phyloP scores from a whole-genome alignment of 1,140 invertebrate genomes.

The Matsumurasca onukii region DNA sequence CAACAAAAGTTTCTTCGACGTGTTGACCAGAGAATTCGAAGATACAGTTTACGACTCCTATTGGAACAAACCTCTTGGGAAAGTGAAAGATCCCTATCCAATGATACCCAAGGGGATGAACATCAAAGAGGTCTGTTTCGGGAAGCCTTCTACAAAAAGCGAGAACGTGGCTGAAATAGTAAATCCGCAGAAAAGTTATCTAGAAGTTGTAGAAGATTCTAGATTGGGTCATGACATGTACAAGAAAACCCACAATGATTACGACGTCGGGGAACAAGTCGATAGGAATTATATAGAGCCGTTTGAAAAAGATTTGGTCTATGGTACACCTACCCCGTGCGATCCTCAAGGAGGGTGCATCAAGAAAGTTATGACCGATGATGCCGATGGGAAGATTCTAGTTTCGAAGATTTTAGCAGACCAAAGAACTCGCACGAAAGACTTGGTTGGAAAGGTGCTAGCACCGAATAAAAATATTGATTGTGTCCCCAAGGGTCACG shows the following conservation, averaged over 20 bases:
- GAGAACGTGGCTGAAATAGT: background rate
- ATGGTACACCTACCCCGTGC: background rate
- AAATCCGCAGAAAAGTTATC: background rate
- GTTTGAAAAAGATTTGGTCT: background rate
- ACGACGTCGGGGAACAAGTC: conserved; percentile 1
- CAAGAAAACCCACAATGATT: conserved; percentile 8
- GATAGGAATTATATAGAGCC: conserved; percentile 1
- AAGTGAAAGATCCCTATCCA: background rate
- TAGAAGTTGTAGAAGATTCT: conserved; percentile 4
- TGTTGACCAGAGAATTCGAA: background rate
- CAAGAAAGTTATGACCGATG: background rate
- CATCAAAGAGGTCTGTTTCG: background rate
- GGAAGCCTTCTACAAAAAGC: background rate
- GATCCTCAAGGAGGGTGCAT: conserved; percentile 12
- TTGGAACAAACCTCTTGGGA: background rate
- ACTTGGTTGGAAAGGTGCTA: conserved; percentile 1
- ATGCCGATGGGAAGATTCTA: background rate
- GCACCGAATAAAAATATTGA: conserved; percentile 11
- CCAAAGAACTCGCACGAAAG: background rate
- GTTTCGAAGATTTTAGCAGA: conserved; percentile 10
- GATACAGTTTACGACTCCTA: conserved; percentile 9
- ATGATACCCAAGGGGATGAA: background rate
- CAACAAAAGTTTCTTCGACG: background rate
- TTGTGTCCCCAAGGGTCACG: conserved; percentile 11
- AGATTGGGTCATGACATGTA: conserved; percentile 7